A percentile compares a stretch with the other conserved stretches of the same genome.
phyloP scores from a whole-genome alignment of 2,113 vertebrate genomes.

The Herpailurus yagouaroundi region DNA sequence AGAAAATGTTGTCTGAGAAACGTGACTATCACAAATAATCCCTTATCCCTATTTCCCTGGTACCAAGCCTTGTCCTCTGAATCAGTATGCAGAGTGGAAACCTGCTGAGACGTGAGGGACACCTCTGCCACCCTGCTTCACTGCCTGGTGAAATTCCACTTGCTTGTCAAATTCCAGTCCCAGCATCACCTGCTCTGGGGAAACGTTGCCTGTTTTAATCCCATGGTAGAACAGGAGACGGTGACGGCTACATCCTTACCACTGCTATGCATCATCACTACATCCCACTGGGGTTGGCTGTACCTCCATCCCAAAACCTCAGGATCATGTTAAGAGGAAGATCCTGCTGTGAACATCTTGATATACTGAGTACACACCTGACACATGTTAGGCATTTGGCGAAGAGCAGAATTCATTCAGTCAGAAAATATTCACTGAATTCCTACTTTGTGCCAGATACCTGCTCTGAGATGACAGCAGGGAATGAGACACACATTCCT shows the following conservation, averaged over 20 bases:
- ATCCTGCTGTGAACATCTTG: background rate
- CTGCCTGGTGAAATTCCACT: background rate
- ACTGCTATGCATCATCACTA: rapidly evolving
- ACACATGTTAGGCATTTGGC: rapidly evolving
- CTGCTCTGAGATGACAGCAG: background rate
- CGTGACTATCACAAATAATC: background rate
- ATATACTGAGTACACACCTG: background rate
- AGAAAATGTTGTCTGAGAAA: background rate
- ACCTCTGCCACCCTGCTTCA: background rate
- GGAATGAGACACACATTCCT: background rate
- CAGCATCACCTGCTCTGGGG: background rate
- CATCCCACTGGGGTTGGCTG: no score
- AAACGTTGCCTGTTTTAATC: background rate
- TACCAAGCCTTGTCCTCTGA: background rate
- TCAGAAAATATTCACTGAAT: background rate
- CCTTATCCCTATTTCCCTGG: background rate
- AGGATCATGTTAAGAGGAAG: background rate
- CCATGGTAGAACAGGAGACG: background rate
- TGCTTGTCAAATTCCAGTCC: background rate
- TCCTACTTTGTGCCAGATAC: background rate
- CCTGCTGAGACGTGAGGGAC: background rate
- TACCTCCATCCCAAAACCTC: background rate
- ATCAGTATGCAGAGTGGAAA: background rate
- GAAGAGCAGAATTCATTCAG: background rate
- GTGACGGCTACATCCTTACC: background rate